Base-by-base conservation (phyloP, 2,888 invertebrate genomes). In the Chrysotoxum bicinctum region DNA sequence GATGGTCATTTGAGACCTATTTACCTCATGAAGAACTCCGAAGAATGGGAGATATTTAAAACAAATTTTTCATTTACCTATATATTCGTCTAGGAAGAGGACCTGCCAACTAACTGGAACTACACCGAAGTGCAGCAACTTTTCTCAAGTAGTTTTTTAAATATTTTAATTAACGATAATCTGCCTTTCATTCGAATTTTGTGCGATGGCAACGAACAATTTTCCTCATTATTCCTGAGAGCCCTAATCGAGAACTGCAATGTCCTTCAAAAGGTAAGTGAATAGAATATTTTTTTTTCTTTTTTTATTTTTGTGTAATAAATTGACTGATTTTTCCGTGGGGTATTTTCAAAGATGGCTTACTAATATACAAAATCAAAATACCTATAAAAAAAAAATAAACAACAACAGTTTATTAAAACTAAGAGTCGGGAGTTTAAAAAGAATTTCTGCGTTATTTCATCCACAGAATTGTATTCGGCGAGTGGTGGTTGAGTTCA, bases 161-260 rank as follows among this genome's bases (percentile, higher is more conserved):
- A 90, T 89, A 89, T 91, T 89, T 90, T 91, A 90, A 90, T 91
- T 90, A 89, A 89, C 87, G 90, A 90, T 88, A 89, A 90, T 89
- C 90, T 90, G 88, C 88, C 89, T 88, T 91, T 90, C 88, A 89
- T 91, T 88, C 89, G 90, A 88, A 88, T 89, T 87, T 89, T 91
- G 75, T 90, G 90, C 88, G 89, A 90, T 88, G 89, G 89, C 88
- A 90, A 89, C 88, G 88, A 89, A 62, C 89, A 90, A 88, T 89
- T 89, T 88, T 89, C 89, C 89, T 90, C 90, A 88, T 90, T 90
- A 89, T 88, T 90, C 89, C 88, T 89, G 86, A 87, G 88, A 85
- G 89, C 90, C 83, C 85, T 91, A 88, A 88, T 90, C 75, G 89
- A 88, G 74, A 89, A 90, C 87, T 90, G 89, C 69, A 79, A 88